These are phyloP conservation scores for Drosophila mauritiana DNA, from an alignment of 1,140 invertebrate species.

Conservation along the genomic window DNA sequence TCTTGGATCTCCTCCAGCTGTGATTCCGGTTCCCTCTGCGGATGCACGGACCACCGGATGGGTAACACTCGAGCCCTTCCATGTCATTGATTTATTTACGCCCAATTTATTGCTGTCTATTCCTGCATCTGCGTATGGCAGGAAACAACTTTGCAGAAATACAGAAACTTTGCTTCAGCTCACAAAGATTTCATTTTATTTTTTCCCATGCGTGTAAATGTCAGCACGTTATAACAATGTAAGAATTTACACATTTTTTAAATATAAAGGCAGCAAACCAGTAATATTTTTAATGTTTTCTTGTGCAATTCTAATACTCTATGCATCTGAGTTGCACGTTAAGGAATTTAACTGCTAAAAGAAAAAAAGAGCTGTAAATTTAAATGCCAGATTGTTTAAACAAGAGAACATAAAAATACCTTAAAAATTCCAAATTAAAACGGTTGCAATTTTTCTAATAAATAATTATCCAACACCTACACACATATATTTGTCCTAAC, in stretches of 20 bases:
- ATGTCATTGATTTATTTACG: slow-evolving; percentile 47
- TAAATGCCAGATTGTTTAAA: neutral
- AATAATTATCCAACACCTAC: no score
- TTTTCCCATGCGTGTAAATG: no score
- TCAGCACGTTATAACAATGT: no score
- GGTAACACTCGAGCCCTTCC: slow-evolving; percentile 16
- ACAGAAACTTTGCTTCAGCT: neutral
- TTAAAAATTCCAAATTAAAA: neutral
- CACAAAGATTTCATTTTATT: no score
- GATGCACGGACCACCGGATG: neutral
- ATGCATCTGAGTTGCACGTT: no score
- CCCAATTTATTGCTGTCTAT: slow-evolving; percentile 30
- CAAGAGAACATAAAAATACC: neutral
- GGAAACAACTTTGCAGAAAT: neutral
- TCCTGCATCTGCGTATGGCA: neutral
- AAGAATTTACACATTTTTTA: no score
- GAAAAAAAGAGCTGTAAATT: no score
- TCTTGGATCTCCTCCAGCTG: slow-evolving; percentile 29
- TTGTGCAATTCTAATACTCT: no score
- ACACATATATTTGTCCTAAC: neutral
- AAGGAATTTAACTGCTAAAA: no score
- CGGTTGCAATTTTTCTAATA: no score
- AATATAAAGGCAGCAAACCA: no score
- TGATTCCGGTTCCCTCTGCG: slow-evolving; percentile 26
- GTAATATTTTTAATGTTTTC: no score